Evolutionary conservation across 2,113 vertebrate genomes (phyloP), one percentile per base, ranked within the genome.

Genomic region (Ctenodactylus gundi): DNA sequence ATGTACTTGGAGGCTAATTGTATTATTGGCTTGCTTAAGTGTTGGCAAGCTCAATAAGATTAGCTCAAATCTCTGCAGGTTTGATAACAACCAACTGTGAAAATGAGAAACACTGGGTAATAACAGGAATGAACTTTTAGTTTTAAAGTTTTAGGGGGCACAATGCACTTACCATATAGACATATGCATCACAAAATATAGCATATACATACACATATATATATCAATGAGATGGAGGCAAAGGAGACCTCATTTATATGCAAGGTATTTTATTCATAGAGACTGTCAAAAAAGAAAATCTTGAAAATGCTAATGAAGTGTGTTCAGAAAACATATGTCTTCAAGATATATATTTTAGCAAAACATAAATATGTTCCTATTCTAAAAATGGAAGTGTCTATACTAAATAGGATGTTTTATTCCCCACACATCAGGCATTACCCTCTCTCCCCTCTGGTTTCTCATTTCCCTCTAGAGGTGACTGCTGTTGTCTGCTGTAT

Each of bases 401-500:
- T 62, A 91, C 88, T 90, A 84, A 82, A 91, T 93, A 92, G 31
- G 77, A 91, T 80, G 23, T 94, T 51, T 94, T 92, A 94, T 85
- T 95, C 53, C 68, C 21, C 29, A 31, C 18, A 82, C 46, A 85
- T 41, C 29, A 84, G 93, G 27, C 21, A 27, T 39, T 11, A 15
- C 29, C 49, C 44, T 25, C 77, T 93, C 34, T 83, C 73, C 75
- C 91, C 34, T 83, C 73, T 68, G 93, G 80, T 95, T 94, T 91
- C 73, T 90, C 81, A 76, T 86, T 95, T 95, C 51, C 78, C 64
- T 96, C 85, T 80, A 83, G 39, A 86, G 64, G 53, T 82, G 78
- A 95, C 93, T 96, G 70, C 80, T 94, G 31, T 91, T 85, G 51
- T 94, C 95, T 96, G 88, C 80, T 95, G 31, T 91, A 41, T 95